Percentiles rank a stretch among this genome's conserved stretches.
Evolutionary conservation across 35 echinoderm and acorn worm genomes (phyloP).

Genomic region (Patiria miniata): DNA sequence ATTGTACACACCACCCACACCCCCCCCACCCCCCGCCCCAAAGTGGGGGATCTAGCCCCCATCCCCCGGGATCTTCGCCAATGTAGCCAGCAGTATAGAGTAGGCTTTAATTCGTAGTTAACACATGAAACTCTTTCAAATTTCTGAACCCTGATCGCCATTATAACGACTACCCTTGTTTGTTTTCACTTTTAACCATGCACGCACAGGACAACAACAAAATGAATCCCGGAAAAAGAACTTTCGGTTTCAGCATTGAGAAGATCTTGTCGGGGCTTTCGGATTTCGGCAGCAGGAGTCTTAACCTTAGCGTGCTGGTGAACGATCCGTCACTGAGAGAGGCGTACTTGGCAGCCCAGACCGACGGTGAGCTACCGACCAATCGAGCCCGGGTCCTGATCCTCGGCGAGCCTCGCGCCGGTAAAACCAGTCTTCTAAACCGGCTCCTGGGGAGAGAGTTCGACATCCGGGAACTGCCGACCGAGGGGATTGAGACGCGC

Average conservation of each 20-base stretch:
- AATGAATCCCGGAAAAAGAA: too few relatives aligned
- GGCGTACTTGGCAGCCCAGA: background rate
- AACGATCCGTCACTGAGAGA: background rate
- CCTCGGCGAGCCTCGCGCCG: background rate
- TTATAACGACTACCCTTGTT: too few relatives aligned
- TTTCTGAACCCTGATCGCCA: too few relatives aligned
- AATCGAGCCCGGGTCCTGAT: conserved; percentile 2
- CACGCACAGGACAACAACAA: too few relatives aligned
- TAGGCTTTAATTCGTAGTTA: too few relatives aligned
- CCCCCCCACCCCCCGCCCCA: too few relatives aligned
- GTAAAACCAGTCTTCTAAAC: conserved; percentile 6
- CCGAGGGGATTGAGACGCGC: background rate
- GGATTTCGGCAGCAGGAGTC: background rate
- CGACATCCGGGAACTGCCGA: background rate
- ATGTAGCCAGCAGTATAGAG: too few relatives aligned
- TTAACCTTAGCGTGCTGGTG: background rate
- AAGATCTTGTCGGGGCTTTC: background rate
- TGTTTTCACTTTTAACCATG: too few relatives aligned
- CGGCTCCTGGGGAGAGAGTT: conserved; percentile 3
- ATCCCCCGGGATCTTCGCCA: too few relatives aligned
- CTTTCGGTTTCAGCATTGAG: background rate
- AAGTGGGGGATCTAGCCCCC: too few relatives aligned
- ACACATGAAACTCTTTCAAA: too few relatives aligned
- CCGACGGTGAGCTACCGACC: background rate
- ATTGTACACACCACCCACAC: too few relatives aligned